Evolutionary conservation across 2,797 vertebrate genomes (phyloP), one percentile per base, ranked within the genome.

Genomic region (Melanotaenia maccullochi): DNA sequence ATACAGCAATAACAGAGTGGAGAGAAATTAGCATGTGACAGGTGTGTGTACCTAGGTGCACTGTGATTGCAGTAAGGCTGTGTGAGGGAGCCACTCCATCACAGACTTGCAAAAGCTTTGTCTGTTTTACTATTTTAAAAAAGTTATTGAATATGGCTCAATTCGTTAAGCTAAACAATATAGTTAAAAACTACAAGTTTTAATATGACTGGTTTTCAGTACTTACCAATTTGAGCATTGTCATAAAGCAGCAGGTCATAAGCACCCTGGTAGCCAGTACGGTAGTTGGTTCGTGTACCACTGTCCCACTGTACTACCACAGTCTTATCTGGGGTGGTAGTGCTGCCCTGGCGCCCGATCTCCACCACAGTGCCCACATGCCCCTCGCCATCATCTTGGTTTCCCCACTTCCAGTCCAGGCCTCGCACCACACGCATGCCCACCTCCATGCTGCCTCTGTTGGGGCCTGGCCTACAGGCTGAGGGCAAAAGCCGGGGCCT

Each of bases 281-380:
- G 96, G 61, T 99, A 99, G 90, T 99, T 99, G 61, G 98, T 99
- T 22, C 98, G 94, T 9, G 97, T 98, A 67, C 98, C 97, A 20
- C 96, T 97, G 87, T 99, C 98, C 98, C 98, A 99, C 91, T 99
- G 98, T 69, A 99, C 97, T 0, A 99, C 98, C 49, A 99, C 98
- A 0, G 98, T 99, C 86, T 97, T 98, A 82, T 99, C 97, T 0
- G 98, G 98, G 0, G 98, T 99, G 0, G 97, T 98, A 14, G 97
- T 97, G 93, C 98, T 99, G 82, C 98, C 97, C 16, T 97, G 95
- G 18, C 97, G 95, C 33, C 98, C 98, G 0, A 99, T 97, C 92
- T 99, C 98, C 82, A 99, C 98, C 90, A 99, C 97, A 0, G 98
- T 99, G 73, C 98, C 98, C 51, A 96, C 92, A 0, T 97, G 96